phyloP scores from a whole-genome alignment of 1,140 invertebrate genomes.

The Acromyrmex echinatior region DNA sequence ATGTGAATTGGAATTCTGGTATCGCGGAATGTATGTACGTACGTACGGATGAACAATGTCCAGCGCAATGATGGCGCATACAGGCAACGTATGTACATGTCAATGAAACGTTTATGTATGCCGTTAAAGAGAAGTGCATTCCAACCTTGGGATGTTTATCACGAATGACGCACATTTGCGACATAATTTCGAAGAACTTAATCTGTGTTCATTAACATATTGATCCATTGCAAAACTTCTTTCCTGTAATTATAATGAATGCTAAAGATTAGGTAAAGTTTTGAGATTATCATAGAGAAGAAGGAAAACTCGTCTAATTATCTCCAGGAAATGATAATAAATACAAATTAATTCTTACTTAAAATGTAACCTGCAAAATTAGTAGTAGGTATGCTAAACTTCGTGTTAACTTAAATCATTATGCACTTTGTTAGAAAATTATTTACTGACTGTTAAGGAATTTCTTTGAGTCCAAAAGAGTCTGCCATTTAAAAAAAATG shows the following conservation, averaged over 20 bases:
- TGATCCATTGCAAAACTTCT: constrained; percentile 10
- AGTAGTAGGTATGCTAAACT: not conserved
- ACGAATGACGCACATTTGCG: constrained; percentile 24
- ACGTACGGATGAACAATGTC: constrained; percentile 50
- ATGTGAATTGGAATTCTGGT: constrained; percentile 64
- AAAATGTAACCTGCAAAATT: constrained; percentile 68
- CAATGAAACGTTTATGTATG: constrained; percentile 51
- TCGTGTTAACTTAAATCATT: not conserved
- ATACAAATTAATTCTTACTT: constrained; percentile 83
- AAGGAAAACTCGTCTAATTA: constrained; percentile 63
- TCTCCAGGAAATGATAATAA: constrained; percentile 76
- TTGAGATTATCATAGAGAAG: not conserved
- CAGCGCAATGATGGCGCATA: constrained; percentile 45
- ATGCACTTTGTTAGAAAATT: not conserved
- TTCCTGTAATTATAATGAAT: not conserved
- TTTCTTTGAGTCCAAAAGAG: not conserved
- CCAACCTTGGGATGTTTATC: constrained; percentile 39
- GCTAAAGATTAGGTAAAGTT: not conserved
- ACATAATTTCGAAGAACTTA: constrained; percentile 20
- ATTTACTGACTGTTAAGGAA: not conserved
- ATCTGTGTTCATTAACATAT: constrained; percentile 20
- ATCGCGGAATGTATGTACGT: constrained; percentile 34
- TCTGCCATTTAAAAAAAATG: not conserved
- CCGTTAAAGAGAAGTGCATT: constrained; percentile 41
- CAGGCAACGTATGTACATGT: constrained; percentile 45